Base-by-base conservation (phyloP, 37 sponge, comb jelly and placozoan genomes). In the Bolinopsis microptera region DNA sequence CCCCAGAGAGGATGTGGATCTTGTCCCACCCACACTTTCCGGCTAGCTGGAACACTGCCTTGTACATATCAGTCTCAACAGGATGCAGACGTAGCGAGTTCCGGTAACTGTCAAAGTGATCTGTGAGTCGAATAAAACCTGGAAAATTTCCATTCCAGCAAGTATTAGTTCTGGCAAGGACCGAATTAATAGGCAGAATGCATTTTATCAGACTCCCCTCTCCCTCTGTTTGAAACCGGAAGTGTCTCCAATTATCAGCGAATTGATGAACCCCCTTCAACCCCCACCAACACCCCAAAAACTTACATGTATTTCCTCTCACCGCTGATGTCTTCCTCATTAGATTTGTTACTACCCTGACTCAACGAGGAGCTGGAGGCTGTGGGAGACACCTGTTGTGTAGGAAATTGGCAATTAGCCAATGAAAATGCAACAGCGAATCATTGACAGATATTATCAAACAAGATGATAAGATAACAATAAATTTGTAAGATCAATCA, bases 1-100 rank as follows among this genome's bases (percentile, higher is more conserved):
- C 90, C 22, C 90, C 90, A 0, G 90, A 41, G 9, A 86, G 61
- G 31, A 86, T 86, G 90, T 86, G 90, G 26, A 86, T 41, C 16
- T 86, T 86, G 31, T 38, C 16, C 90, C 90, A 86, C 3, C 26
- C 28, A 27, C 90, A 86, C 8, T 39, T 13, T 35, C 36, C 90
- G 18, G 35, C 41, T 30, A 86, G 61, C 61, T 86, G 41, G 90
- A 86, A 86, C 0, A 86, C 35, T 16, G 90, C 40, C 2, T 28
- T 41, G 90, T 86, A 86, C 5, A 86, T 86, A 30, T 86, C 61
- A 24, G 90, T 86, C 61, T 86, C 90, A 1, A 86, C 30, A 0
- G 90, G 90, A 27, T 86, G 90, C 0, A 86, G 90, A 2, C 90
- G 90, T 2, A 86, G 23, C 2, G 35, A 34, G 90, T 86, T 28